Percentiles rank a stretch among this genome's conserved stretches.
phyloP scores from a whole-genome alignment of 2,113 vertebrate genomes.

The Lamprologus callipterus region DNA sequence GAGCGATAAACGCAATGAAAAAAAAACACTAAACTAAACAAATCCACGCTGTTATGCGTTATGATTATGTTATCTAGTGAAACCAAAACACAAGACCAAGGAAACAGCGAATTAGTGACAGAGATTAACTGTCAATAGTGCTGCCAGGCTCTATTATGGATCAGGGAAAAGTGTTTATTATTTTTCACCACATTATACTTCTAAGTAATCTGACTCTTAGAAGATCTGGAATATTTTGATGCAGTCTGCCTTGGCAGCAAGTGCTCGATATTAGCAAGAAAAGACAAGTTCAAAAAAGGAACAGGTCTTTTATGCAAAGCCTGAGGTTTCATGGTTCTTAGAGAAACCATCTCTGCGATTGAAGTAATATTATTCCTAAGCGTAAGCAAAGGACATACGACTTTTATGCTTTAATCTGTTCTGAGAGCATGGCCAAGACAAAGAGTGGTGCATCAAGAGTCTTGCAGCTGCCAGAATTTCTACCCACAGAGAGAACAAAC shows the following conservation, averaged over 20 bases:
- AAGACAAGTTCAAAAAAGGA: constrained; percentile 1
- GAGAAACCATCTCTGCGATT: not conserved
- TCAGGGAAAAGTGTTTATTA: not conserved
- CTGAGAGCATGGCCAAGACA: constrained; percentile 37
- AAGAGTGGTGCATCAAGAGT: constrained; percentile 29
- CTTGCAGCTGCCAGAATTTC: constrained; percentile 40
- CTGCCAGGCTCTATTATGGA: constrained; percentile 8
- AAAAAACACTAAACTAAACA: not conserved
- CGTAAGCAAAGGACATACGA: constrained; percentile 21
- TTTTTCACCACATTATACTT: not conserved
- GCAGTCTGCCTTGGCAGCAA: not conserved
- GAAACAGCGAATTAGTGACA: not conserved
- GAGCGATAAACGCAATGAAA: not conserved
- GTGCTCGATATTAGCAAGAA: not conserved
- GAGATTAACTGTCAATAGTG: not conserved
- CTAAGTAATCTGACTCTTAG: not conserved
- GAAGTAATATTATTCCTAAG: constrained; percentile 31
- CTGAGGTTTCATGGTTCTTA: not conserved
- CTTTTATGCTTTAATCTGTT: constrained; percentile 38
- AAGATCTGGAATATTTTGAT: constrained; percentile 2
- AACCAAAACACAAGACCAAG: not conserved
- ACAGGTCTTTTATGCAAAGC: constrained; percentile 7
- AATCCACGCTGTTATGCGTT: not conserved
- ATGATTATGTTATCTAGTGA: constrained; percentile 8
- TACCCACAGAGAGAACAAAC: constrained; percentile 50